Evolutionary conservation across 2,113 vertebrate genomes (phyloP).

Genomic region (Ailurus styani): DNA sequence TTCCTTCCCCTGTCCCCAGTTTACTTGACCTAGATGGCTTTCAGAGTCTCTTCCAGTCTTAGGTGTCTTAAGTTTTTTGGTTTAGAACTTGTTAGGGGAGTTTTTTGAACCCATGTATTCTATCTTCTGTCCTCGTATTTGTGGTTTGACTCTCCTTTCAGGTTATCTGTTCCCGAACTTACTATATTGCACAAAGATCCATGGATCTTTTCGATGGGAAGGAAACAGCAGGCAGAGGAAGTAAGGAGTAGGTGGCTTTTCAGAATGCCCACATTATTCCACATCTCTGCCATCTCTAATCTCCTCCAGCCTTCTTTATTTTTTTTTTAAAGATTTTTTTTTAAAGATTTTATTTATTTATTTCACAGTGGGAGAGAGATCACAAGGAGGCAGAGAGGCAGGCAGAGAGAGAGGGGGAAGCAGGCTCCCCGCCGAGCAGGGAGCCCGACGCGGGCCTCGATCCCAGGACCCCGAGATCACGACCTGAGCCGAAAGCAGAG

Average conservation of each 20-base stretch:
- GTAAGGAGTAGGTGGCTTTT: not conserved
- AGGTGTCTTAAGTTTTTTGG: not conserved
- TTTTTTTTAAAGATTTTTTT: no score
- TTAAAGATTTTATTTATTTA: no score
- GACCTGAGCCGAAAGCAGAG: no score
- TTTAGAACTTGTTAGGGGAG: not conserved
- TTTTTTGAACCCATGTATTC: not conserved
- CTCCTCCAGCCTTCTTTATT: not conserved
- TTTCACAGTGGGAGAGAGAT: no score
- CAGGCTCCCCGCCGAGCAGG: no score
- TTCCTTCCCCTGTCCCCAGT: not conserved
- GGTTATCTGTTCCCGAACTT: not conserved
- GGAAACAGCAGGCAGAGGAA: not conserved
- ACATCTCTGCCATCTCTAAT: not conserved
- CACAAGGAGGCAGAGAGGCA: no score
- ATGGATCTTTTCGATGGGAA: not conserved
- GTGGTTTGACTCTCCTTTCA: not conserved
- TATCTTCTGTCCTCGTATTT: not conserved
- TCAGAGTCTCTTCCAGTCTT: not conserved
- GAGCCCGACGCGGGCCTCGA: no score
- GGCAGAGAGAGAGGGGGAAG: no score
- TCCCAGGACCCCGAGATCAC: no score
- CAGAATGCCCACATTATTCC: not conserved
- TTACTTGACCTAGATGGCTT: not conserved
- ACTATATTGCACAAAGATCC: not conserved